Base-by-base conservation (phyloP, 2,888 invertebrate genomes). In the Leistus spinibarbis region DNA sequence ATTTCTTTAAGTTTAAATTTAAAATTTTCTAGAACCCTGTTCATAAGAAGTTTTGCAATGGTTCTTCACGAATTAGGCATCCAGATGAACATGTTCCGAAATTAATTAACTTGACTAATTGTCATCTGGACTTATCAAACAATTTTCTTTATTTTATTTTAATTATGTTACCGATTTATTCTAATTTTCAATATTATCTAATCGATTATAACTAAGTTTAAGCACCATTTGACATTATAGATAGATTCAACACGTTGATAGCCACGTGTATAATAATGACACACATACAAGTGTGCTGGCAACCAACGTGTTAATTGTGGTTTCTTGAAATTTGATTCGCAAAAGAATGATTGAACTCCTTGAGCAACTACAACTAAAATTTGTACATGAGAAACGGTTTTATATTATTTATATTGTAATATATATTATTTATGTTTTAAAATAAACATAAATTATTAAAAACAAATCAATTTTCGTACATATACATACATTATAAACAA, bases 151-250 rank as follows among this genome's bases (percentile, higher is more conserved):
- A 40, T 40, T 10, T 40, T 40, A 54, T 22, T 10, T 54, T 17
- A 24, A 27, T 40, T 73, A 66, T 73, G 53, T 60, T 60, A 67
- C 53, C 67, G 56, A 71, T 71, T 71, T 64, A 71, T 24, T 73
- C 67, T 73, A 73, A 71, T 71, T 64, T 54, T 63, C 40, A 40
- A 40, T 66, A 66, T 72, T 66, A 56, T 65, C 71, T 71, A 70
- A 62, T 54, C 54, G 64, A 64, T 72, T 65, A 22, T 20, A 73
- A 73, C 73, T 73, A 73, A 73, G 73, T 73, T 64, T 73, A 73
- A 73, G 73, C 73, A 73, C 73, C 73, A 73, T 73, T 73, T 73
- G 73, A 73, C 73, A 73, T 73, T 73, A 73, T 73, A 73, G 65
- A 60, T 60, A 60, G 20, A 20, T 60, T 60, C 16, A 60, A 10